Evolutionary conservation across 2,113 vertebrate genomes (phyloP).

Genomic region (Ornithorhynchus anatinus): DNA sequence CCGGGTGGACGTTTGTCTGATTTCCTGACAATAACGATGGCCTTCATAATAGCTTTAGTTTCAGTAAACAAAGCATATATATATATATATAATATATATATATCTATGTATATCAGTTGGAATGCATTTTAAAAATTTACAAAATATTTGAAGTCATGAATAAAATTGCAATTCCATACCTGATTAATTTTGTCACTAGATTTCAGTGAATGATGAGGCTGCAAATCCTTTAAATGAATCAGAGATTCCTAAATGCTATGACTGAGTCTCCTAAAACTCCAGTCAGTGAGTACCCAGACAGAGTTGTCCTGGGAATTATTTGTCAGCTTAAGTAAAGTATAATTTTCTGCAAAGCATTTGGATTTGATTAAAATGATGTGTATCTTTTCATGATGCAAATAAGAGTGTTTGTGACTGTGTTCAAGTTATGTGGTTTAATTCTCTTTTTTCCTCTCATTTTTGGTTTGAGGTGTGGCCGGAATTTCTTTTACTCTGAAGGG

Average conservation of each 20-base stretch:
- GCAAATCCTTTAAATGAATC: constrained; percentile 50
- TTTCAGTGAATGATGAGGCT: constrained; percentile 49
- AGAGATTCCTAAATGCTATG: constrained; percentile 53
- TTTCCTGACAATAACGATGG: constrained; percentile 14
- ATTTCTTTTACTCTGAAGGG: constrained; percentile 69
- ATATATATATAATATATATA: constrained; percentile 12
- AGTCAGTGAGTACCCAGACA: constrained; percentile 43
- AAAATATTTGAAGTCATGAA: constrained; percentile 32
- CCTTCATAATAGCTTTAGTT: constrained; percentile 8
- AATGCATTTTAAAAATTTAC: constrained; percentile 31
- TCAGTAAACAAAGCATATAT: constrained; percentile 17
- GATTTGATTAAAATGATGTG: constrained; percentile 56
- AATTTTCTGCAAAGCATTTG: constrained; percentile 57
- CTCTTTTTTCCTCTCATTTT: constrained; percentile 63
- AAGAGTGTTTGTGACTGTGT: constrained; percentile 68
- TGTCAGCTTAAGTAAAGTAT: constrained; percentile 59
- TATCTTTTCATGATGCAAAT: constrained; percentile 66
- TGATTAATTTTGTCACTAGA: constrained; percentile 58
- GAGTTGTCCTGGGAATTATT: constrained; percentile 47
- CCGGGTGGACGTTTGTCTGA: constrained; percentile 9
- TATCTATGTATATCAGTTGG: constrained; percentile 10
- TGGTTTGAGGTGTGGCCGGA: constrained; percentile 68
- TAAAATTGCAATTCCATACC: constrained; percentile 60
- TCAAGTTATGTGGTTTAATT: constrained; percentile 68
- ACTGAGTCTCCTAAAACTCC: constrained; percentile 49